Base-by-base conservation (phyloP, 1,140 invertebrate genomes). In the Tetraneura akinire region DNA sequence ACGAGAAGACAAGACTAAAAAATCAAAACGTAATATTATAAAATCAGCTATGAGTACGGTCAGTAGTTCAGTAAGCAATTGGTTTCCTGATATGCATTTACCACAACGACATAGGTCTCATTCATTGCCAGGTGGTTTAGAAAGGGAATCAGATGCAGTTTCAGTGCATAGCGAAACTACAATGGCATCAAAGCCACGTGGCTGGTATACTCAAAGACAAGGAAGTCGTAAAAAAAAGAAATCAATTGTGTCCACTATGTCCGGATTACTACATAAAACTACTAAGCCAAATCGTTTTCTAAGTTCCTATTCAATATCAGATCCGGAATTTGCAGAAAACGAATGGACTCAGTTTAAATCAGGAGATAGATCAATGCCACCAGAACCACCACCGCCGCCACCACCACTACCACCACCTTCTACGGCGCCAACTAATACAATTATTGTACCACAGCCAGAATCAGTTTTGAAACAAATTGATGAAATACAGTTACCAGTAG, bases 41-140 rank as follows among this genome's bases (percentile, higher is more conserved):
- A 93, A 93, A 86, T 91, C 91, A 57, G 93, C 92, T 0, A 92
- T 94, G 90, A 92, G 88, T 49, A 26, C 73, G 3, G 82, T 82
- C 13, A 81, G 82, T 64, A 71, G 42, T 83, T 92, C 92, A 1
- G 90, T 94, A 83, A 92, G 90, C 83, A 91, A 90, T 83, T 93
- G 93, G 90, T 85, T 96, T 45, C 93, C 93, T 0, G 93, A 94
- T 84, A 87, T 95, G 81, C 92, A 93, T 86, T 86, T 95, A 60
- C 88, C 90, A 10, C 93, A 92, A 85, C 88, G 93, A 81, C 90
- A 91, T 85, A 88, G 93, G 83, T 95, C 93, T 37, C 91, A 93
- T 83, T 94, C 93, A 0, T 87, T 95, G 81, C 93, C 93, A 1
- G 90, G 90, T 66, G 89, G 91, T n/a, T 88, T 90, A 81, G 87